These are phyloP conservation scores for Phyllostomus discolor DNA, from an alignment of 2,113 vertebrate genomes.

Conservation along the genomic window DNA sequence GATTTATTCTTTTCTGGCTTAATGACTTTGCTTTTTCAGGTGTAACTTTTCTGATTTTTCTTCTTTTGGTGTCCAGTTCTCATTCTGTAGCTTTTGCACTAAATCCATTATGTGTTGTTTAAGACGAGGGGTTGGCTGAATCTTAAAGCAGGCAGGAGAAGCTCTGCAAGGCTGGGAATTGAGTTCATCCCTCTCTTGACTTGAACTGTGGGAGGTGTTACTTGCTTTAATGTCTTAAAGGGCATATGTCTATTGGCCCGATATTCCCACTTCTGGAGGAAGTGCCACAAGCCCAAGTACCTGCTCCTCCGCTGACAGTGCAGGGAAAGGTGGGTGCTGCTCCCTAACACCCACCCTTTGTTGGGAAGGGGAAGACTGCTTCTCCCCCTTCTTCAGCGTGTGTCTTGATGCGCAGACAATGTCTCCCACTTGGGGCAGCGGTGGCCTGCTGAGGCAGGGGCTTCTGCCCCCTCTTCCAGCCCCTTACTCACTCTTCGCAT, in stretches of 20 bases:
- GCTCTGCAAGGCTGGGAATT: neutral
- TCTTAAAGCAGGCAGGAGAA: neutral
- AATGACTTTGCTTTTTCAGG: neutral
- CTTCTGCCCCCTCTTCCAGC: neutral
- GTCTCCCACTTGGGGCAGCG: neutral
- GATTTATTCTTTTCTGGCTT: slow-evolving; percentile 8
- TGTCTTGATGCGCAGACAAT: neutral
- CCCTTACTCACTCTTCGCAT: neutral
- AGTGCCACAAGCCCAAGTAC: too few relatives aligned
- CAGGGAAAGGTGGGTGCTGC: neutral
- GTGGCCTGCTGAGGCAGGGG: neutral
- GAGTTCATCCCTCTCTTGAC: neutral
- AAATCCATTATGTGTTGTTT: neutral
- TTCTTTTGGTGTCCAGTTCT: neutral
- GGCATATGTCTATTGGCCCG: neutral
- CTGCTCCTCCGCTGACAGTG: neutral
- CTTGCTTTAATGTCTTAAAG: neutral
- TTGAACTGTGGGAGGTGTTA: neutral
- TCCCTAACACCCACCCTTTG: too few relatives aligned
- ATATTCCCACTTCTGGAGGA: neutral
- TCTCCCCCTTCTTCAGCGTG: neutral
- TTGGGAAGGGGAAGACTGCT: neutral
- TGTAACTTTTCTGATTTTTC: neutral
- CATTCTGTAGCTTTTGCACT: neutral
- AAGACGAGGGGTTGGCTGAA: neutral